Conservation (phyloP, 2,113 vertebrate species). For the Crotalus viridis region DNA sequence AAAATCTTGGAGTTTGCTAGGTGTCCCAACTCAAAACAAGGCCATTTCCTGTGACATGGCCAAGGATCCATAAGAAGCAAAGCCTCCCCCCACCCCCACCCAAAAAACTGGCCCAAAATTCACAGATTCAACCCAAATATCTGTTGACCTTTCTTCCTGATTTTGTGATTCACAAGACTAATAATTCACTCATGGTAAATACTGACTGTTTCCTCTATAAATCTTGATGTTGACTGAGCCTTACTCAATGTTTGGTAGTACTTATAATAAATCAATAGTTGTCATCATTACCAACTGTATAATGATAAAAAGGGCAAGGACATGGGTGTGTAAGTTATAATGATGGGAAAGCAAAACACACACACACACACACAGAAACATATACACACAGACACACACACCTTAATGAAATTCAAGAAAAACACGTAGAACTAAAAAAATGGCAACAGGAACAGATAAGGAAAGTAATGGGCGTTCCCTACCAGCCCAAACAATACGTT, state of each 20-base stretch:
- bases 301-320: neutral
- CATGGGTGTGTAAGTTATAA: neutral
- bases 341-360: neutral
- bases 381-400: neutral
- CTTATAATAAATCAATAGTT: slow-evolving; percentile 11
- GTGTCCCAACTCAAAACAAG: neutral
- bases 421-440: neutral
- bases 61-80: neutral
- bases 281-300: neutral
- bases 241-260: slow-evolving; percentile 16
- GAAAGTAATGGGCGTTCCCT: neutral
- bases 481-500: neutral
- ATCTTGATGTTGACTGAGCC: neutral
- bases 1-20: neutral
- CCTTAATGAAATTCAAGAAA: neutral
- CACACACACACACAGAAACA: neutral
- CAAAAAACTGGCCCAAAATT: neutral
- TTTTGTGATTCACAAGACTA: neutral
- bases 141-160: neutral
- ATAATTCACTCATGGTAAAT: neutral
- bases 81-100: neutral
- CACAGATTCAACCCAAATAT: neutral
- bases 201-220: slow-evolving; percentile 12
- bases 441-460: slow-evolving; percentile 6
- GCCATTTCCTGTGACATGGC: neutral